phyloP scores from a whole-genome alignment of 1,140 invertebrate genomes.

The Callitettix versicolor region DNA sequence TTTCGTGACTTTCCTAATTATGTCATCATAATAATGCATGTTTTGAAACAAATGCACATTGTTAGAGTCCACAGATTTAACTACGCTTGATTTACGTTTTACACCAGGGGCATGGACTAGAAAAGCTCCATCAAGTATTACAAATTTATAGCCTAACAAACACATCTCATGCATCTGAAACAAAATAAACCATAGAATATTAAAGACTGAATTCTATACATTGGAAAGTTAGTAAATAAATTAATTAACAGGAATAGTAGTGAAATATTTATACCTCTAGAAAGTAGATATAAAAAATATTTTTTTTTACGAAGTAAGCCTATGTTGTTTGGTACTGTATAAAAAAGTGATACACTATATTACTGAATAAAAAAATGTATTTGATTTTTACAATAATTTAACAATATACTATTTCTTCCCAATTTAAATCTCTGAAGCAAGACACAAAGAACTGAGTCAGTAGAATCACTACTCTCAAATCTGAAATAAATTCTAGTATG shows the following conservation, averaged over 20 bases:
- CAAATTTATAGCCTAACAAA: slow-evolving; percentile 58
- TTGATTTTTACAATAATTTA: too few species aligned
- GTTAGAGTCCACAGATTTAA: slow-evolving; percentile 1
- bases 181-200: slow-evolving; percentile 10
- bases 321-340: too few species aligned
- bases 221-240: too few species aligned
- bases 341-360: not conserved
- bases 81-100: slow-evolving; percentile 33
- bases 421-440: too few species aligned
- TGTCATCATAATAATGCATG: slow-evolving; percentile 17
- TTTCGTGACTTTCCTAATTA: slow-evolving; percentile 16
- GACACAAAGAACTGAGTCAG: too few species aligned
- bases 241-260: not conserved
- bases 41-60: slow-evolving; percentile 15
- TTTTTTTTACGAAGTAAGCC: not conserved
- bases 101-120: slow-evolving; percentile 66
- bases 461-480: too few species aligned
- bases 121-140: slow-evolving; percentile 67
- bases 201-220: too few species aligned
- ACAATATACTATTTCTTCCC: too few species aligned
- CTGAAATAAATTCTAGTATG: too few species aligned
- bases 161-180: slow-evolving; percentile 70
- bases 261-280: not conserved
- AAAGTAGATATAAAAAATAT: not conserved
- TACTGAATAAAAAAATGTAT: too few species aligned